Conservation (phyloP, 2,888 invertebrate genomes). For the Noctua pronuba region DNA sequence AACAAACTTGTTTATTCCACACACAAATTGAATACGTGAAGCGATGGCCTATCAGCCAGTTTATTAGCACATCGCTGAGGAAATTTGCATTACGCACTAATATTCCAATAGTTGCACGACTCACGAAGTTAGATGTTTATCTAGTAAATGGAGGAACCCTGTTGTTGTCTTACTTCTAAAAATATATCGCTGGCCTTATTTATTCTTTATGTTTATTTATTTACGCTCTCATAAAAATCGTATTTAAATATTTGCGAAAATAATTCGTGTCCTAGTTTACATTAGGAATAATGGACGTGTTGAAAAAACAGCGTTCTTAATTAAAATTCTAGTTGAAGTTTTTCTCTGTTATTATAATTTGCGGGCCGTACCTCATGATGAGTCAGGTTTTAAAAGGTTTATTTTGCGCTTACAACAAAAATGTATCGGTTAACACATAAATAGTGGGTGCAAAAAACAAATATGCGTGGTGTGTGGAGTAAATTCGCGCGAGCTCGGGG, state of each 20-base stretch:
- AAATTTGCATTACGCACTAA: conserved; percentile 77
- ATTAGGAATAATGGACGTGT: conserved; percentile 33
- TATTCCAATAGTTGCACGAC: conserved; percentile 68
- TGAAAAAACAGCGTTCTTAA: conserved; percentile 32
- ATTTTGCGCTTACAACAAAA: conserved; percentile 48
- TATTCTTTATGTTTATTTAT: conserved; percentile 60
- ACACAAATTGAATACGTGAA: conserved; percentile 63
- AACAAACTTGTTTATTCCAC: conserved; percentile 47
- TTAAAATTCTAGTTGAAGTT: conserved; percentile 38
- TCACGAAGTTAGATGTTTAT: conserved; percentile 75
- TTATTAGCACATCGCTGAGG: conserved; percentile 74
- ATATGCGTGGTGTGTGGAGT: conserved; percentile 57
- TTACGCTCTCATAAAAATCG: conserved; percentile 54
- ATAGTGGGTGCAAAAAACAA: conserved; percentile 60
- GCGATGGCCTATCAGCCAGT: conserved; percentile 72
- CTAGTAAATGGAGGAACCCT: conserved; percentile 71
- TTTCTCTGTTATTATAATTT: conserved; percentile 16
- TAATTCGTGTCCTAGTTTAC: conserved; percentile 47
- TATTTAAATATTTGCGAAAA: conserved; percentile 54
- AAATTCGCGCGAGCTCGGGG: conserved; percentile 63
- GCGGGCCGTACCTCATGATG: not conserved
- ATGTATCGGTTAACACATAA: conserved; percentile 60
- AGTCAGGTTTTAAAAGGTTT: conserved; percentile 24
- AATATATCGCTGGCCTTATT: conserved; percentile 56
- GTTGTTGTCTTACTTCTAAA: conserved; percentile 63